Conservation (phyloP, 2,888 invertebrate genomes). For the Biston betularia region DNA sequence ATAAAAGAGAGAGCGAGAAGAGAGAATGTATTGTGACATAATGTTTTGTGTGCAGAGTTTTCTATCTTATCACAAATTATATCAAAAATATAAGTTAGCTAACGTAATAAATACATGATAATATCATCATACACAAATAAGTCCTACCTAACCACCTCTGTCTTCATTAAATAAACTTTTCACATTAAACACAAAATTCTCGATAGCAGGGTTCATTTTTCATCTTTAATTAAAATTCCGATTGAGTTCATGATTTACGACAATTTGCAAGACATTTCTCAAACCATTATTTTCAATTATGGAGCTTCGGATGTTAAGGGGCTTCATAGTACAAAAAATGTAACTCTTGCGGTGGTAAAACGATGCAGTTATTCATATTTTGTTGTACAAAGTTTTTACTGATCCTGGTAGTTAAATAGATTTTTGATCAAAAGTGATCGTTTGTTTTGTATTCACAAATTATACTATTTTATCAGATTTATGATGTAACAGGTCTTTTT, state of each 20-base stretch:
- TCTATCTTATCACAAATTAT: too few relatives aligned
- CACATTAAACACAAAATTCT: constrained; percentile 30
- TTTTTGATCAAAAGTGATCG: too few relatives aligned
- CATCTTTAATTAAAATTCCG: constrained; percentile 47
- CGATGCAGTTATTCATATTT: neutral
- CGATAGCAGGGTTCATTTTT: constrained; percentile 38
- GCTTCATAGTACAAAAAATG: constrained; percentile 2
- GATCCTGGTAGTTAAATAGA: neutral
- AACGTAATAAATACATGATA: too few relatives aligned
- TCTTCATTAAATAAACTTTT: constrained; percentile 17
- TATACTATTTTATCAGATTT: too few relatives aligned
- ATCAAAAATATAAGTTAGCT: too few relatives aligned
- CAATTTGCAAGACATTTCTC: constrained; percentile 42
- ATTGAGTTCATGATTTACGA: constrained; percentile 43
- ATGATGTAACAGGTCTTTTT: too few relatives aligned
- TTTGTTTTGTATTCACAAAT: too few relatives aligned
- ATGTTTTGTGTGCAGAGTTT: too few relatives aligned
- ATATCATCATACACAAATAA: too few relatives aligned
- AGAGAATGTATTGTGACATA: too few relatives aligned
- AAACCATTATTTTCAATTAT: constrained; percentile 41
- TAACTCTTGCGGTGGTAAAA: neutral
- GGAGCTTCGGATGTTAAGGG: constrained; percentile 17
- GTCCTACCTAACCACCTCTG: neutral
- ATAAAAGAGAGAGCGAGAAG: too few relatives aligned
- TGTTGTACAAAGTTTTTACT: neutral